These are phyloP conservation scores for Dasypus novemcinctus DNA, from an alignment of 2,113 vertebrate genomes.

Conservation along the genomic window DNA sequence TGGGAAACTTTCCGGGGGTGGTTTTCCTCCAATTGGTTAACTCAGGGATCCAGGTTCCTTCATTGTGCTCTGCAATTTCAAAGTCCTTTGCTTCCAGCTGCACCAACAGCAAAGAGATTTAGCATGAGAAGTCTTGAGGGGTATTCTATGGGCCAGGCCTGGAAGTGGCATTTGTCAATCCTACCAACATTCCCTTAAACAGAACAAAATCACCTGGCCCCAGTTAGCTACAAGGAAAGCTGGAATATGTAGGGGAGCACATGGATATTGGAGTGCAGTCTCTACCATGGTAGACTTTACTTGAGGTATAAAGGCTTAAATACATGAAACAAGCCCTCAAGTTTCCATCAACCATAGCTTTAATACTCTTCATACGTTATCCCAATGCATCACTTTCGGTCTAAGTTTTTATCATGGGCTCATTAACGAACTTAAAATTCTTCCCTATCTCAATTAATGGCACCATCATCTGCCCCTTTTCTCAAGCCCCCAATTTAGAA, in stretches of 20 bases:
- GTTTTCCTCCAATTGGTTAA: not conserved
- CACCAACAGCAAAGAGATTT: not conserved
- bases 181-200: not conserved
- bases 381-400: not conserved
- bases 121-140: not conserved
- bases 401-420: not conserved
- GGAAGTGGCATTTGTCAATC: not conserved
- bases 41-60: not conserved
- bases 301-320: not conserved
- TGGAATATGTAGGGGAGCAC: not conserved
- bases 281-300: not conserved
- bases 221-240: not conserved
- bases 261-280: not conserved
- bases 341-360: not conserved
- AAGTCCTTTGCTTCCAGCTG: not conserved
- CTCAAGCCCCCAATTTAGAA: not conserved
- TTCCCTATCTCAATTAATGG: conserved; percentile 1
- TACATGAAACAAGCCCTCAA: not conserved
- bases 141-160: not conserved
- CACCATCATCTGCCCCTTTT: not conserved
- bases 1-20: not conserved
- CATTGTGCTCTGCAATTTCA: not conserved
- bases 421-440: not conserved
- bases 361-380: not conserved
- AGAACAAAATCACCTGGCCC: not conserved